These are phyloP conservation scores for Cyprinodon tularosa DNA, from an alignment of 2,113 vertebrate genomes.

Conservation along the genomic window DNA sequence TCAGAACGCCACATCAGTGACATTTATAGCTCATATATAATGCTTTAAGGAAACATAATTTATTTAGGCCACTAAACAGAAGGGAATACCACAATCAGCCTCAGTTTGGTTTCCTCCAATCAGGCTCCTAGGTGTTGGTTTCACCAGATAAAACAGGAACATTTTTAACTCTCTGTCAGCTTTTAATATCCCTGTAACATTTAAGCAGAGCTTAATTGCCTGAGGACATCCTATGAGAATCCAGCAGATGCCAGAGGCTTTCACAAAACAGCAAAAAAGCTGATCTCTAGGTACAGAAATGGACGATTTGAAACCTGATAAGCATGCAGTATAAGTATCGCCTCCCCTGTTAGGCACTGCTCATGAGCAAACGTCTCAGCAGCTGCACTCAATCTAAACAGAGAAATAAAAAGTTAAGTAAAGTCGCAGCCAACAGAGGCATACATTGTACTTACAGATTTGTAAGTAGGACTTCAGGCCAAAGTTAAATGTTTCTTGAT, in stretches of 20 bases:
- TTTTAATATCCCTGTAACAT: background rate
- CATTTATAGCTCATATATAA: no score
- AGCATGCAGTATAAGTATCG: no score
- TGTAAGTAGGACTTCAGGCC: background rate
- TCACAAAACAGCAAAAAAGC: no score
- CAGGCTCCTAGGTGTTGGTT: background rate
- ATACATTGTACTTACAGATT: conserved; percentile 8
- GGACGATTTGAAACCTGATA: no score
- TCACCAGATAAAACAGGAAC: background rate
- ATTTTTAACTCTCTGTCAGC: background rate
- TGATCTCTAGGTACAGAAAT: no score
- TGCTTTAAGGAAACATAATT: no score
- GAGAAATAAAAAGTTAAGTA: background rate
- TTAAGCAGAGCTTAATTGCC: background rate
- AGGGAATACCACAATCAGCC: background rate
- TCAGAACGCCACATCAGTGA: no score
- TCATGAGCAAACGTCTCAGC: background rate
- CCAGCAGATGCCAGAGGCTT: background rate
- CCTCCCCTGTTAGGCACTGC: no score
- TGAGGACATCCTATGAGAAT: background rate
- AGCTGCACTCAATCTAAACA: background rate
- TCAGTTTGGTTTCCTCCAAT: background rate
- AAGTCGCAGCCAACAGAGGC: background rate
- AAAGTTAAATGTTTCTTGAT: conserved; percentile 36
- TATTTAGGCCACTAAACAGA: background rate